phyloP scores from a whole-genome alignment of 2,888 invertebrate species.

The Pogonocherus hispidulus region DNA sequence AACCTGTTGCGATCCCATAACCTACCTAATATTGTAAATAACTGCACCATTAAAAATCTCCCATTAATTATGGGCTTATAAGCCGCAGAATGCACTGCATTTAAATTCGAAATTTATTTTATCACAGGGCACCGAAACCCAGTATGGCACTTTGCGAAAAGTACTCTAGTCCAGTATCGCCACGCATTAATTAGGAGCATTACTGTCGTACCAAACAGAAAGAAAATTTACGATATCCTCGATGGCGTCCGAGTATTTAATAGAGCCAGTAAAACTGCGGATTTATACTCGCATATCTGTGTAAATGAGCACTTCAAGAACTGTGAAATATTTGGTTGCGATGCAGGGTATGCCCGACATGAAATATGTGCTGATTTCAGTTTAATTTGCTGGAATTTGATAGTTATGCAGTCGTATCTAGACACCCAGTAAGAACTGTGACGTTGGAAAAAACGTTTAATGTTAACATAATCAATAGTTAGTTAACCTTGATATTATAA shows the following conservation, averaged over 20 bases:
- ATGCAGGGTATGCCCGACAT: not conserved
- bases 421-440: too few relatives aligned
- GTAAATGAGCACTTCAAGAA: conserved; percentile 58
- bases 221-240: conserved; percentile 53
- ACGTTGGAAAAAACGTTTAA: too few relatives aligned
- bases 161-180: conserved; percentile 51
- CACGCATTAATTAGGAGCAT: conserved; percentile 49
- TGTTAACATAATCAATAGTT: too few relatives aligned
- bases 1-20: too few relatives aligned
- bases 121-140: conserved; percentile 34
- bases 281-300: conserved; percentile 62
- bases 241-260: conserved; percentile 60
- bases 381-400: not conserved
- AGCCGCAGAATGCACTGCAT: conserved; percentile 33
- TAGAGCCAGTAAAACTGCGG: conserved; percentile 62
- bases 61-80: conserved; percentile 44
- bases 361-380: not conserved
- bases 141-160: conserved; percentile 48
- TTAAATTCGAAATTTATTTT: conserved; percentile 47
- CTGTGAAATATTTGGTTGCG: conserved; percentile 43
- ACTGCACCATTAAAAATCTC: conserved; percentile 38
- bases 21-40: conserved; percentile 41
- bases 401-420: too few relatives aligned
- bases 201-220: conserved; percentile 50
- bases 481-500: too few relatives aligned